Evolutionary conservation across 1,140 invertebrate genomes (phyloP), one percentile per base, ranked within the genome.

Genomic region (Drosophila grimshawi): DNA sequence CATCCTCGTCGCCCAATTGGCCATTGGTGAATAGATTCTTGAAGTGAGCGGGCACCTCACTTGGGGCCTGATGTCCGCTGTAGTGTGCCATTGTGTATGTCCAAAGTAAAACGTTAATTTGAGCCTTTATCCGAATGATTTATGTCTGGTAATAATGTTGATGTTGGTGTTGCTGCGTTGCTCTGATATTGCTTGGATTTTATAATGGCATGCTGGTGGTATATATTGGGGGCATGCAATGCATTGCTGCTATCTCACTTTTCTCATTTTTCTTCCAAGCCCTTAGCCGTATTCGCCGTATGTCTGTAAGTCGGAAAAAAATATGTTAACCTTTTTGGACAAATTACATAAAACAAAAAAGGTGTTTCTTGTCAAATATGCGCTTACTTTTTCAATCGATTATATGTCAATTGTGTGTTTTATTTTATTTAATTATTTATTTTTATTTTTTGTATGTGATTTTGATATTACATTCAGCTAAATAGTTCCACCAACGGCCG

Each of bases 21-120:
- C 90, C 90, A 45, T 81, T 80, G 29, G 59, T 74, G 49, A 92
- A 92, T n/a, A 92, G 73, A 63, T 90, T 69, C 74, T 90, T 88
- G 43, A 92, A 92, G 70, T 89, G 72, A 7, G 79, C 76, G 0
- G 90, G 90, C 60, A 90, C 80, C 51, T 63, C 70, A 30, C n/a
- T 41, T 6, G 52, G 7, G n/a, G 52, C 52, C 61, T 77, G 73
- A 11, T 77, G 72, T 65, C 83, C 80, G 59, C 72, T 90, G 35
- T 57, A 90, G 66, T 90, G 80, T 10, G 90, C 90, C 90, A 91
- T 91, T 33, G 46, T 59, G 64, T 75, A 27, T 59, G 65, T 43
- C 51, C 57, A 10, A 68, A 53, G 56, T 29, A 45, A 43, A 35
- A 8, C 46, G 10, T 3, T 48, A 46, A 66, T 66, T 66, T 56